Evolutionary conservation across 2,113 vertebrate species (phyloP), one percentile per base, ranked within the genome.

Genomic region (Pedetes capensis): DNA sequence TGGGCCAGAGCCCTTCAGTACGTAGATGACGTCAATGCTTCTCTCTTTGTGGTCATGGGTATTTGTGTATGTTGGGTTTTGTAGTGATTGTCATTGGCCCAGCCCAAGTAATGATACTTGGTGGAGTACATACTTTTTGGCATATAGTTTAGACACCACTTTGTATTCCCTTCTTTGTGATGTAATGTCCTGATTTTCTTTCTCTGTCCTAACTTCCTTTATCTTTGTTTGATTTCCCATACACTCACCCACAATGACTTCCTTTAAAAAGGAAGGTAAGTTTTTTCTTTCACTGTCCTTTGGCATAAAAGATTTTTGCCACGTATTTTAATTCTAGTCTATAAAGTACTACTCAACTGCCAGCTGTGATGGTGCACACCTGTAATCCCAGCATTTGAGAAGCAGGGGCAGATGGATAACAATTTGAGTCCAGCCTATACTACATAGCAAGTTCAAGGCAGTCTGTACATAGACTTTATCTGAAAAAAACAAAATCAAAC

Each of bases 51-150:
- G 6, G 51, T 22, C 63, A 84, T 39, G 55, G 49, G 13, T 29
- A 37, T 74, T 49, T 64, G 0, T 49, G 0, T 34, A 9, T 72
- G 6, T n/a, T 66, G 42, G 42, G 3, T 64, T 85, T 64, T 47
- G 29, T 5, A 13, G 9, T 1, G 9, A 51, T 0, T 25, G 14
- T 44, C 49, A 4, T 17, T 14, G 44, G 39, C 3, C 20, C 16
- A 53, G 27, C 34, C 37, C 61, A 22, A 53, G 44, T n/a, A 55
- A 29, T 2, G 22, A 55, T 6, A 16, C 0, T 1, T 22, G 10
- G 9, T 1, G 17, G 53, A 55, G 16, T 1, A 23, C 2, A 27
- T 4, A 7, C 22, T 47, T 63, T 68, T 2, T 55, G 7, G 0
- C 3, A 12, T 47, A 22, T 37, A 51, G 6, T 72, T 64, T 39